Evolutionary conservation across 2,113 vertebrate species (phyloP), one percentile per base, ranked within the genome.

Genomic region (Merops nubicus): DNA sequence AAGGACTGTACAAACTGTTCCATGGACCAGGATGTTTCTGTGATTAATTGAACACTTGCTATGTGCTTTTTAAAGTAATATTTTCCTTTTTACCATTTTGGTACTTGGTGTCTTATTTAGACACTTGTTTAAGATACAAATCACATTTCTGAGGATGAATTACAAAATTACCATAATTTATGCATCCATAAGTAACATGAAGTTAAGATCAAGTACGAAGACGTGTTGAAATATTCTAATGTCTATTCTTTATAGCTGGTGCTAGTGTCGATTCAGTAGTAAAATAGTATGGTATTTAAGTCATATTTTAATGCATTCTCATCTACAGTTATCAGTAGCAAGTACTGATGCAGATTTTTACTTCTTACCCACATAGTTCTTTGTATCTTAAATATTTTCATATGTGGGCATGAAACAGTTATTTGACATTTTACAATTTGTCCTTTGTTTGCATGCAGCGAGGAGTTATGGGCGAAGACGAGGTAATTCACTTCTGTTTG

Each of bases 401-500:
- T 72, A 82, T 86, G 95, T 98, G 96, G 97, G 97, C 93, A 96
- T 94, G 78, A 90, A 97, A 87, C 90, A 97, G 94, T 97, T 96
- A 88, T 33, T 94, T 98, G 97, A 98, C 77, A 93, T 96, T 97
- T 98, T 97, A 98, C 90, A 93, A 98, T 99, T 97, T 99, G 97
- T 99, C 97, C 98, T 99, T 98, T 99, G 98, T 99, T 98, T 98
- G 98, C 99, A 99, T 98, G 99, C 99, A 99, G 99, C 99, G 73
- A 99, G 99, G 98, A 99, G 99, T 99, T 99, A 99, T 99, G 99
- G 99, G 98, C 98, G 99, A 99, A 99, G 99, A 98, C 99, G 99
- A 99, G 99, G 99, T 99, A 99, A 99, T 98, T 96, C 85, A 89
- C 97, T 98, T 98, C 94, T 97, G 89, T 98, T 98, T 98, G 97